phyloP scores from a whole-genome alignment of 2,888 invertebrate species.

The Dusona sp. region DNA sequence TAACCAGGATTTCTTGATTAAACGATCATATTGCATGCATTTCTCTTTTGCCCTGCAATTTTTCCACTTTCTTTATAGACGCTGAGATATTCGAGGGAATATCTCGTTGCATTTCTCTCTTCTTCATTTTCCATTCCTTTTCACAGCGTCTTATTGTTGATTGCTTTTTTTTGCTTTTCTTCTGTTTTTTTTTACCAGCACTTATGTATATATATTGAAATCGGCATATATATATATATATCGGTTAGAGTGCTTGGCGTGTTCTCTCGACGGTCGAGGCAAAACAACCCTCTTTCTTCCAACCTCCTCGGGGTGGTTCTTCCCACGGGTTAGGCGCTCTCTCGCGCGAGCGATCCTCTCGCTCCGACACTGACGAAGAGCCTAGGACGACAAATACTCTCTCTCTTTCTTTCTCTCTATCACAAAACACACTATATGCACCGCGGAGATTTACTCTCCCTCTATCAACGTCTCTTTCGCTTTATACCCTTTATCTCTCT shows the following conservation, averaged over 20 bases:
- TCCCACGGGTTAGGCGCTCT: constrained; percentile 60
- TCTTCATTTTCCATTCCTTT: constrained; percentile 14
- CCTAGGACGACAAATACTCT: constrained; percentile 53
- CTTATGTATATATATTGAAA: not conserved
- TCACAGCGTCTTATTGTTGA: constrained; percentile 26
- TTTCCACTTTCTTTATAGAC: constrained; percentile 7
- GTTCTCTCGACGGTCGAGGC: constrained; percentile 43
- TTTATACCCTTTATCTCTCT: constrained; percentile 27
- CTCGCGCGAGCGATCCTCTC: constrained; percentile 11
- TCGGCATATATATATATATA: not conserved
- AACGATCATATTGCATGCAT: not conserved
- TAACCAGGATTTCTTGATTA: not conserved
- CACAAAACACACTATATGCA: constrained; percentile 41
- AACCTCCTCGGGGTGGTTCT: constrained; percentile 63
- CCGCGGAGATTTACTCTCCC: constrained; percentile 57
- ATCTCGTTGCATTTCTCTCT: constrained; percentile 13
- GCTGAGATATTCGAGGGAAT: constrained; percentile 44
- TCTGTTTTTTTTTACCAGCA: constrained; percentile 27
- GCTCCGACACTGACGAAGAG: constrained; percentile 32
- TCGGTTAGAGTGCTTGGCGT: constrained; percentile 40
- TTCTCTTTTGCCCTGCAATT: not conserved
- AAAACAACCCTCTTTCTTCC: constrained; percentile 67
- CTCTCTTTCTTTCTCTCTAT: constrained; percentile 25
- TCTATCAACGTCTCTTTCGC: constrained; percentile 50
- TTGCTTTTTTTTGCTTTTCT: constrained; percentile 12